Evolutionary conservation across 2,888 invertebrate genomes (phyloP).

Genomic region (Chalcis sispes): DNA sequence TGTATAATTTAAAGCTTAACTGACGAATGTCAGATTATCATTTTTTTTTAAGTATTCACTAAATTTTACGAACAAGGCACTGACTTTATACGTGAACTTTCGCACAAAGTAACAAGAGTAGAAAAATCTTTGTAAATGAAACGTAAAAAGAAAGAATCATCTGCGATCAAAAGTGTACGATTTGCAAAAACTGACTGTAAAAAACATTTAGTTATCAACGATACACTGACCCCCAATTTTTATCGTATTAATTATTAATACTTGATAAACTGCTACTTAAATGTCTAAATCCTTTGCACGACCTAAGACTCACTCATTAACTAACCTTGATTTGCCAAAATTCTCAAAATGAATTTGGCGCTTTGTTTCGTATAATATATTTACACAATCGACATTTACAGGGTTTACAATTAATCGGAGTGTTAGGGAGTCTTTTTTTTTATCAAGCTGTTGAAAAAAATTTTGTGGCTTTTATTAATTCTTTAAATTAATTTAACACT

Average conservation of each 20-base stretch:
- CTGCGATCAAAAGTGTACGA: slow-evolving; percentile 12
- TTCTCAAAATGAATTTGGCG: slow-evolving; percentile 44
- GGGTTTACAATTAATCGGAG: slow-evolving; percentile 51
- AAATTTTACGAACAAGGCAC: slow-evolving; percentile 51
- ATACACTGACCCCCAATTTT: slow-evolving; percentile 37
- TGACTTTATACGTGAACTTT: slow-evolving; percentile 43
- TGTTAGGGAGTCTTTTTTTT: slow-evolving; percentile 41
- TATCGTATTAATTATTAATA: slow-evolving; percentile 47
- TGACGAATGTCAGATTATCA: slow-evolving; percentile 27
- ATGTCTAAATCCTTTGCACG: slow-evolving; percentile 29
- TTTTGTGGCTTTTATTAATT: slow-evolving; percentile 11
- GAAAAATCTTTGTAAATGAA: slow-evolving; percentile 16
- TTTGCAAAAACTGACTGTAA: slow-evolving; percentile 55
- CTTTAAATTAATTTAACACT: slow-evolving; percentile 2
- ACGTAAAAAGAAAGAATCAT: not conserved
- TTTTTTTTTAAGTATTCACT: slow-evolving; percentile 30
- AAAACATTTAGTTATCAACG: slow-evolving; percentile 47
- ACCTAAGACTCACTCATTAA: slow-evolving; percentile 41
- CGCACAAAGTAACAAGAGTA: slow-evolving; percentile 20
- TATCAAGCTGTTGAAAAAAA: slow-evolving; percentile 17
- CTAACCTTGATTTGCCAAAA: slow-evolving; percentile 26
- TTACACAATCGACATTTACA: slow-evolving; percentile 57
- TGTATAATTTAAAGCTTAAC: slow-evolving; percentile 16
- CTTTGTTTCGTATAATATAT: slow-evolving; percentile 46
- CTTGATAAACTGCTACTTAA: slow-evolving; percentile 54